Evolutionary conservation across 2,797 vertebrate species (phyloP).

Genomic region (Serranus cabrilla): DNA sequence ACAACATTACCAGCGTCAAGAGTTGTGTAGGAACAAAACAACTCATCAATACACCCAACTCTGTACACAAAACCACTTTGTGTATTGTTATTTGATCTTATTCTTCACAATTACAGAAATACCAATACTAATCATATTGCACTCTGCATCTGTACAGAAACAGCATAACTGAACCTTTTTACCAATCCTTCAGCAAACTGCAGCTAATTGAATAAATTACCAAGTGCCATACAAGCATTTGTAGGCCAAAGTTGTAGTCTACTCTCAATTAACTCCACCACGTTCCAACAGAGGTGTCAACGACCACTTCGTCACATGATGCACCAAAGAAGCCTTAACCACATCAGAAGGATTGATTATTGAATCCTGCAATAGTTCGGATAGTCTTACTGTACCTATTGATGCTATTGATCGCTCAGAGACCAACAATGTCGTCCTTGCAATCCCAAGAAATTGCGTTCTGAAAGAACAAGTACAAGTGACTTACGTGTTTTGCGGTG

Average conservation of each 20-base stretch:
- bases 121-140: neutral
- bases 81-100: neutral
- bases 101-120: neutral
- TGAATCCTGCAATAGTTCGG: conserved; percentile 15
- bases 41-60: neutral
- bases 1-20: neutral
- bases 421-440: too few relatives aligned
- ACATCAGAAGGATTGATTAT: conserved; percentile 29
- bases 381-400: conserved; percentile 15
- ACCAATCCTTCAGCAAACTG: neutral
- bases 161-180: neutral
- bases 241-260: neutral
- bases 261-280: neutral
- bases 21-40: neutral
- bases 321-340: conserved; percentile 5
- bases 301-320: neutral
- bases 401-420: conserved; percentile 39
- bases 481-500: conserved; percentile 87
- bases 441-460: too few relatives aligned
- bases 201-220: neutral
- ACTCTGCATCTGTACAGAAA: neutral
- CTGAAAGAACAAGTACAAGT: too few relatives aligned
- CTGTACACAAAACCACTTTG: conserved; percentile 32
- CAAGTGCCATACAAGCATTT: neutral
- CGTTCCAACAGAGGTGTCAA: too few relatives aligned